Evolutionary conservation across 1,140 invertebrate species (phyloP), one percentile per base, ranked within the genome.

Genomic region (Cotesia glomerata): DNA sequence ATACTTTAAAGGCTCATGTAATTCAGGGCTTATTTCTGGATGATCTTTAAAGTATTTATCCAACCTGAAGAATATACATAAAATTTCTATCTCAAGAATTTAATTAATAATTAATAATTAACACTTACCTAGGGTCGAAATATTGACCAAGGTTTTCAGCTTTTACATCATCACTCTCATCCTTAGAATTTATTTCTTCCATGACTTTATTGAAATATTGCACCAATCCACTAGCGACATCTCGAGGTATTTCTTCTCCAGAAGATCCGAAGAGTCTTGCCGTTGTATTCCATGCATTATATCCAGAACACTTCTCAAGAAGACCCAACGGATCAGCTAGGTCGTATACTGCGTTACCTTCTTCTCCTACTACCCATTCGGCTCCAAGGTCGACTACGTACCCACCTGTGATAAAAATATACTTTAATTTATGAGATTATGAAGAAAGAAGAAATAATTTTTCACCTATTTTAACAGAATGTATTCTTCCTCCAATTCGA

Each of bases 301-400:
- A 4, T 35, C 36, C 61, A 14, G 32, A 4, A 14, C 4, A 66
- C 26, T 35, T 14, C n/a, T 66, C 63, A 14, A 75, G 61, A 32
- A 75, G 35, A 13, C 62, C 70, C 3, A 72, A 58, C 8, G 65
- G 74, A 14, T 63, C 56, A 14, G 81, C 81, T 69, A 83, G 73
- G 58, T 80, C 52, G 49, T 69, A 83, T 3, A 82, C 71, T 11
- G 72, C 67, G 74, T 87, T 86, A 8, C 65, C 78, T 51, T 81
- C 49, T 74, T 81, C 76, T 32, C 88, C 88, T 26, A 88, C 87
- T 45, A 89, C 81, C 84, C 86, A 89, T 72, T 88, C 86, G 2
- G 87, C 88, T 56, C 88, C 16, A 3, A 54, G 11, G 52, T 54
- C 13, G 4, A 54, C n/a, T n/a, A 54, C 11, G n/a, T 54, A 54